Base-by-base conservation (phyloP, 2,888 invertebrate species). In the Heteropelma amictum region DNA sequence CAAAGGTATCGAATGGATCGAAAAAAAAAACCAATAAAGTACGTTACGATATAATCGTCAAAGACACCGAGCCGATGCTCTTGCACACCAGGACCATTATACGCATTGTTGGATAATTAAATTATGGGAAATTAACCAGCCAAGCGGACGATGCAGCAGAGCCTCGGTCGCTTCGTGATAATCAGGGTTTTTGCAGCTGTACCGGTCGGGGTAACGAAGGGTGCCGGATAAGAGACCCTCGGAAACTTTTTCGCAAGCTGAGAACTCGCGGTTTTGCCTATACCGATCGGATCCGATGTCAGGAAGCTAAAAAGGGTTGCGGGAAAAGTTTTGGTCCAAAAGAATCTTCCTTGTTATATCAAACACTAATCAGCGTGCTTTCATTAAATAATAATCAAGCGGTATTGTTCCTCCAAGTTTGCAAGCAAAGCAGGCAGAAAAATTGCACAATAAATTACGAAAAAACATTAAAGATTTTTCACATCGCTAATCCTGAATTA, bases 211-310 rank as follows among this genome's bases (percentile, higher is more conserved):
- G 65, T 71, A 71, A 75, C 70, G 75, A 71, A 71, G 75, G 75
- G 47, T 70, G 75, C 63, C 67, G 67, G 73, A 68, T 73, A 68
- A 71, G 68, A 71, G 68, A 68, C 53, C 42, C 67, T 74, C 51
- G 61, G 58, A 53, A 71, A 72, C 51, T 64, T 51, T 40, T 17
- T 1, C 7, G 30, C 14, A 38, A 21, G 49, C 51, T 58, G 42
- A 61, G 71, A 67, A 64, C 30, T 54, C 51, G 60, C 33, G 42
- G 61, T 33, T 67, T 42, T 33, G 60, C 21, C 19, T 45, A 60
- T n/a, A n/a, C n/a, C n/a, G n/a, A n/a, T n/a, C n/a, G n/a, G n/a
- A n/a, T 60, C 53, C 65, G 53, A 30, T 23, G 26, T 35, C 8
- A 19, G 49, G 56, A 10, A 17, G 30, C 3, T 21, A 14, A 33